Percentiles rank a stretch among this genome's conserved stretches.
Conservation (phyloP, 1,140 invertebrate genomes). For the Drosophila ogumai region DNA sequence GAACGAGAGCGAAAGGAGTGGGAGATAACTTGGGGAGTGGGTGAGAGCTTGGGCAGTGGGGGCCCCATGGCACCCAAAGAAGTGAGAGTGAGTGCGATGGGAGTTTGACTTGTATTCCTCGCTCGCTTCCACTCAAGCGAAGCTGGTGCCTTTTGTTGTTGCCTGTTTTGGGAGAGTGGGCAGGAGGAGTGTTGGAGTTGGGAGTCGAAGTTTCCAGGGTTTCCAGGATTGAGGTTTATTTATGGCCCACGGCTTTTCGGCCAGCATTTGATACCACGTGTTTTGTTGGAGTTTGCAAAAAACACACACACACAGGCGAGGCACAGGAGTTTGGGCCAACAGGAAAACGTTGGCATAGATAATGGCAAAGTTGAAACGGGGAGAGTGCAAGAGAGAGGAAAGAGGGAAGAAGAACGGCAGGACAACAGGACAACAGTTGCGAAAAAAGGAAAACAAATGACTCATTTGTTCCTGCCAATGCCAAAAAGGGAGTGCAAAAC, state of each 20-base stretch:
- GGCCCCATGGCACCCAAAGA: constrained; percentile 6
- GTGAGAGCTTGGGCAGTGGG: constrained; percentile 7
- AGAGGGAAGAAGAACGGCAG: constrained; percentile 1
- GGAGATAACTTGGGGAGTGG: constrained; percentile 6
- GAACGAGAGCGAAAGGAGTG: constrained; percentile 26
- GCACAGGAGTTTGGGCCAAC: constrained; percentile 42
- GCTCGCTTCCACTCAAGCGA: constrained; percentile 1
- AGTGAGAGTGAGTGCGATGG: constrained; percentile 28
- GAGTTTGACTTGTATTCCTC: constrained; percentile 21
- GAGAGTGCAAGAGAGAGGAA: background rate
- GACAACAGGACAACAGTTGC: constrained; percentile 31
- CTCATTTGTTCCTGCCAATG: constrained; percentile 49
- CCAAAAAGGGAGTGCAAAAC: constrained; percentile 25
- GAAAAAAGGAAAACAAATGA: constrained; percentile 59
- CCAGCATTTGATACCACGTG: constrained; percentile 74
- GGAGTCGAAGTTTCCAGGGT: constrained; percentile 58
- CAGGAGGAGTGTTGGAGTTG: constrained; percentile 1
- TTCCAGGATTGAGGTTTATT: constrained; percentile 78
- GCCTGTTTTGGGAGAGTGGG: constrained; percentile 42
- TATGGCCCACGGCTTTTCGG: constrained; percentile 78
- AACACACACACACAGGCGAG: constrained; percentile 1
- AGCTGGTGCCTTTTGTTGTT: constrained; percentile 44
- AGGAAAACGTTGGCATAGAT: constrained; percentile 75
- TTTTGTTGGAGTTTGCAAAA: constrained; percentile 38
- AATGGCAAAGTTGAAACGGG: constrained; percentile 39